Conservation (phyloP, 1,140 invertebrate genomes). For the Chironomus striatipennis region DNA sequence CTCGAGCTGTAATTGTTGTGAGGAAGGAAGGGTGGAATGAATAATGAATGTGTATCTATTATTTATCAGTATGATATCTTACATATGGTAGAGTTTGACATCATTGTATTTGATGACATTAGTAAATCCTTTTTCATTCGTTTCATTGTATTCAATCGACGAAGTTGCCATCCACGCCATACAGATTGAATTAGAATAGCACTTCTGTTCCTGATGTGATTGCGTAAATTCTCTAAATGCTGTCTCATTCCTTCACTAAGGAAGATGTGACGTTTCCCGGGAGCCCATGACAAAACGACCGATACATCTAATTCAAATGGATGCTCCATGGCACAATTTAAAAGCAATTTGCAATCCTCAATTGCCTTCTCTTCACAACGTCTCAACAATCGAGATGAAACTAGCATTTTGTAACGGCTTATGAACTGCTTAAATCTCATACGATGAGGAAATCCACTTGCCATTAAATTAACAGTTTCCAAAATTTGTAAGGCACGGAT, state of each 20-base stretch:
- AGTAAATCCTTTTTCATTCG: conserved; percentile 38
- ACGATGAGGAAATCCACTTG: conserved; percentile 83
- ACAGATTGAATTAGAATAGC: conserved; percentile 68
- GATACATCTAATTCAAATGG: conserved; percentile 37
- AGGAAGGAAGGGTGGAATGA: conserved; percentile 10
- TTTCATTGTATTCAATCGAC: conserved; percentile 57
- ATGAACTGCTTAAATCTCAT: conserved; percentile 95
- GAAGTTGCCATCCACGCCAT: conserved; percentile 70
- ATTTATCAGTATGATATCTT: not conserved
- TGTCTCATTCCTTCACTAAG: conserved; percentile 89
- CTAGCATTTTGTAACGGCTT: conserved; percentile 70
- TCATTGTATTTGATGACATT: conserved; percentile 20
- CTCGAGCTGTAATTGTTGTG: conserved; percentile 34
- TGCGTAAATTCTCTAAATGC: conserved; percentile 70
- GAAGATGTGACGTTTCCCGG: conserved; percentile 88
- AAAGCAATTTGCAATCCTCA: conserved; percentile 69
- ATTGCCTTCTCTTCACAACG: conserved; percentile 70
- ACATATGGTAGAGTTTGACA: not conserved
- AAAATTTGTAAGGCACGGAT: conserved; percentile 85
- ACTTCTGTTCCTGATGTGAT: conserved; percentile 64
- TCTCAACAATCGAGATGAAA: conserved; percentile 62
- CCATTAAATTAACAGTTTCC: conserved; percentile 92
- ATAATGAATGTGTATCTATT: not conserved
- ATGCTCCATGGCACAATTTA: conserved; percentile 52
- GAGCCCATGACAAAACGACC: conserved; percentile 49